phyloP scores from a whole-genome alignment of 30 jellyfish, hydroid and myxozoan species.

The Turritopsis rubra region DNA sequence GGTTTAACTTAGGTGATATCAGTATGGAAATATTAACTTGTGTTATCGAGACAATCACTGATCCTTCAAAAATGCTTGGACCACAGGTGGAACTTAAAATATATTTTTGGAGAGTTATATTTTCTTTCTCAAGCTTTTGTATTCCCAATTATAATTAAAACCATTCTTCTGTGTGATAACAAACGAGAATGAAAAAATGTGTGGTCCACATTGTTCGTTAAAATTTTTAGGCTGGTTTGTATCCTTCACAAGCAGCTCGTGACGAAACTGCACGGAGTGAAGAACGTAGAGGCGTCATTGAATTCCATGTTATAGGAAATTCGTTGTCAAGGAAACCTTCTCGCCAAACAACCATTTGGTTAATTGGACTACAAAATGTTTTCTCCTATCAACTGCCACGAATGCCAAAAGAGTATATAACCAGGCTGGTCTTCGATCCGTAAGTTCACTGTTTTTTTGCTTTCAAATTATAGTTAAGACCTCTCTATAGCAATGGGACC shows the following conservation, averaged over 20 bases:
- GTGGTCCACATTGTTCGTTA: not conserved
- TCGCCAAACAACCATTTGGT: constrained; percentile 93
- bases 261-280: constrained; percentile 97
- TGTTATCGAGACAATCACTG: constrained; percentile 54
- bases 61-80: constrained; percentile 87
- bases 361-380: constrained; percentile 84
- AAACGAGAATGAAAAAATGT: no score
- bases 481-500: no score
- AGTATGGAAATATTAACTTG: constrained; percentile 67
- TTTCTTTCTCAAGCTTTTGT: no score
- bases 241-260: constrained; percentile 90
- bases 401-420: constrained; percentile 91
- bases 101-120: not conserved
- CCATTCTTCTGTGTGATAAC: not conserved
- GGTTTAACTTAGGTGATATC: constrained; percentile 54
- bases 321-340: constrained; percentile 78
- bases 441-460: constrained; percentile 45
- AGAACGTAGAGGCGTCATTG: constrained; percentile 90
- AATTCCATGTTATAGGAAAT: constrained; percentile 88
- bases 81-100: constrained; percentile 63
- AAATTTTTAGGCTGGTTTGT: constrained; percentile 65
- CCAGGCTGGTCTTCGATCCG: constrained; percentile 94
- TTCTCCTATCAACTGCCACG: constrained; percentile 90
- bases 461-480: no score
- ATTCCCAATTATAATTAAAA: no score